Conservation (phyloP, 2,113 vertebrate genomes). For the Aegypius monachus region DNA sequence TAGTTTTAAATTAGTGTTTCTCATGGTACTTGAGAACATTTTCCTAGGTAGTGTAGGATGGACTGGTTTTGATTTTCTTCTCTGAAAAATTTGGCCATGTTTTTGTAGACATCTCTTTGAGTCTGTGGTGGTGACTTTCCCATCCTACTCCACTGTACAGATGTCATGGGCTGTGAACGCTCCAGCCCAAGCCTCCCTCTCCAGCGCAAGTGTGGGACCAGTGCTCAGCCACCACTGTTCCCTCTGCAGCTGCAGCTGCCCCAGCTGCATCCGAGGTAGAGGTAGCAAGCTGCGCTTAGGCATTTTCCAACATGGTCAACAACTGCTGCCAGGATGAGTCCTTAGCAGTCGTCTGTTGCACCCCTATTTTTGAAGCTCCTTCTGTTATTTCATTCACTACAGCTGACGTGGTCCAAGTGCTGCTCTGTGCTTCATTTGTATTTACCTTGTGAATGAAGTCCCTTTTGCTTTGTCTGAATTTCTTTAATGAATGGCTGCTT, state of each 20-base stretch:
- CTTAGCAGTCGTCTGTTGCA: not conserved
- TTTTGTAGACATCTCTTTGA: not conserved
- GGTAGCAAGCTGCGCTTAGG: not conserved
- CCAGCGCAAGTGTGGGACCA: not conserved
- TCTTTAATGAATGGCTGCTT: not conserved
- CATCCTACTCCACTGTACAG: not conserved
- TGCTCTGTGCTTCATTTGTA: not conserved
- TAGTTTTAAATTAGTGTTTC: not conserved
- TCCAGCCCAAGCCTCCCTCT: not conserved
- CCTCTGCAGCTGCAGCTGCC: not conserved
- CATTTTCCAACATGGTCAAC: not conserved
- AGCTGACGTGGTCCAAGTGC: not conserved
- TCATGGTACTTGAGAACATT: not conserved
- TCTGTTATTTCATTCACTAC: not conserved
- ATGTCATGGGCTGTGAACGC: not conserved
- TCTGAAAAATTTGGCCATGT: not conserved
- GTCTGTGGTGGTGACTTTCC: not conserved
- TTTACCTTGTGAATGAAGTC: not conserved
- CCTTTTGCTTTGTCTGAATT: constrained; percentile 6
- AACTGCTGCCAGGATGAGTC: not conserved
- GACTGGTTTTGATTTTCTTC: not conserved
- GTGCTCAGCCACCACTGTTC: rapidly evolving
- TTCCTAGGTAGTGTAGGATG: not conserved
- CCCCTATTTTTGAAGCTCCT: not conserved
- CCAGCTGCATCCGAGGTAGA: not conserved